Evolutionary conservation across 2,888 invertebrate species (phyloP).

Genomic region (Lasioglossum morio): DNA sequence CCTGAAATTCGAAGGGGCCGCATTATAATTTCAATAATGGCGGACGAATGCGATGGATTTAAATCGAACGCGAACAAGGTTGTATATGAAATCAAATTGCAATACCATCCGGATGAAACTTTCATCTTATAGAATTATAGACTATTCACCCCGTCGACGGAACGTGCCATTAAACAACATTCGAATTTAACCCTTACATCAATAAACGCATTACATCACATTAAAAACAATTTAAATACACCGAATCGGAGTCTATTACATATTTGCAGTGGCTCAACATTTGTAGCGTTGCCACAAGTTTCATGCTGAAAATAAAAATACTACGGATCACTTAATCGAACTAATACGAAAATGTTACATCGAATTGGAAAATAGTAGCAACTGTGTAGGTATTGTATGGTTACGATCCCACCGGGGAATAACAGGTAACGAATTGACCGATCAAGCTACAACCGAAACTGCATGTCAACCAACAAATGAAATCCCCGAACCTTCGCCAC

Average conservation of each 20-base stretch:
- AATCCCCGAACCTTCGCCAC: background rate
- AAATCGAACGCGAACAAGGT: background rate
- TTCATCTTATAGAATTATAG: conserved; percentile 15
- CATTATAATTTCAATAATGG: conserved; percentile 22
- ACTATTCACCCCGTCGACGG: background rate
- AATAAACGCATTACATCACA: background rate
- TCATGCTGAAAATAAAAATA: background rate
- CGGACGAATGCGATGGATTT: background rate
- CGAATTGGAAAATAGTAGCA: background rate
- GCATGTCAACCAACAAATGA: conserved; percentile 4
- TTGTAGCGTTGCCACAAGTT: background rate
- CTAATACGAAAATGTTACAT: background rate
- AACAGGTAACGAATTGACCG: background rate
- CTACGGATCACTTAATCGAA: background rate
- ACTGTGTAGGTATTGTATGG: background rate
- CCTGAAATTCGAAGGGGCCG: background rate
- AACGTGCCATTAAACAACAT: background rate
- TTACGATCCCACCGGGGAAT: background rate
- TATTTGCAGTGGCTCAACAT: background rate
- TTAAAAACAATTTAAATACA: background rate
- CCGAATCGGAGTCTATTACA: background rate
- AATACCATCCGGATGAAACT: conserved; percentile 4
- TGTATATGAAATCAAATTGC: background rate
- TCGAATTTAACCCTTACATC: background rate
- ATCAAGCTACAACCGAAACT: conserved; percentile 1